phyloP scores from a whole-genome alignment of 2,888 invertebrate genomes.

The Antitype chi region DNA sequence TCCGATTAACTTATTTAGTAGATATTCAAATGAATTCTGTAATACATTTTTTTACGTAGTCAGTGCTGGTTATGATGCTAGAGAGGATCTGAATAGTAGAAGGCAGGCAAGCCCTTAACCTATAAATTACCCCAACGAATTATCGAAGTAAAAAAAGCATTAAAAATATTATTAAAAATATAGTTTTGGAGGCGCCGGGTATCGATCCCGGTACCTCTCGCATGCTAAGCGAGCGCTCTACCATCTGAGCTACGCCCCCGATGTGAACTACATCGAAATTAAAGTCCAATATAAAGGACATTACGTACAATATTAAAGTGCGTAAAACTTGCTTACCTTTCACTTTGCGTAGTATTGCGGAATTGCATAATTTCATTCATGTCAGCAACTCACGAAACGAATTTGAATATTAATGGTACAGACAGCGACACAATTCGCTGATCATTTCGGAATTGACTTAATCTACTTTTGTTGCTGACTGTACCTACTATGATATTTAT shows the following conservation, averaged over 20 bases:
- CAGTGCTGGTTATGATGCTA: neutral
- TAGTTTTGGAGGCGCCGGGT: constrained; percentile 78
- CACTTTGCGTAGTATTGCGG: constrained; percentile 37
- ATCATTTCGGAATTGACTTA: neutral
- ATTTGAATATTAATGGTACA: constrained; percentile 20
- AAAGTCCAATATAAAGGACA: constrained; percentile 10
- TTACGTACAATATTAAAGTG: constrained; percentile 39
- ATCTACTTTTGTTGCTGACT: constrained; percentile 8
- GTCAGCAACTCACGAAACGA: constrained; percentile 14
- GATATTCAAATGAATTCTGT: neutral
- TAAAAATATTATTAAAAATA: neutral
- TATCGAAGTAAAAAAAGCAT: neutral
- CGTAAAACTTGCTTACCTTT: constrained; percentile 58
- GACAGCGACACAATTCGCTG: neutral
- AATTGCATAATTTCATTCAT: constrained; percentile 53
- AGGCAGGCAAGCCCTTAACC: neutral
- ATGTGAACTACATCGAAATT: constrained; percentile 14
- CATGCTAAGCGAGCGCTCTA: constrained; percentile 91
- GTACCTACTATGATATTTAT: neutral
- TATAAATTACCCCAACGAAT: too few relatives aligned
- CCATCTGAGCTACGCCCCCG: constrained; percentile 91
- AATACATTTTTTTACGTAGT: neutral
- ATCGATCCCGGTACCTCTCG: constrained; percentile 91
- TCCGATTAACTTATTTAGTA: neutral
- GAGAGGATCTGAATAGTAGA: neutral